Conservation (phyloP, 2,888 invertebrate species). For the Agriotes lineatus region DNA sequence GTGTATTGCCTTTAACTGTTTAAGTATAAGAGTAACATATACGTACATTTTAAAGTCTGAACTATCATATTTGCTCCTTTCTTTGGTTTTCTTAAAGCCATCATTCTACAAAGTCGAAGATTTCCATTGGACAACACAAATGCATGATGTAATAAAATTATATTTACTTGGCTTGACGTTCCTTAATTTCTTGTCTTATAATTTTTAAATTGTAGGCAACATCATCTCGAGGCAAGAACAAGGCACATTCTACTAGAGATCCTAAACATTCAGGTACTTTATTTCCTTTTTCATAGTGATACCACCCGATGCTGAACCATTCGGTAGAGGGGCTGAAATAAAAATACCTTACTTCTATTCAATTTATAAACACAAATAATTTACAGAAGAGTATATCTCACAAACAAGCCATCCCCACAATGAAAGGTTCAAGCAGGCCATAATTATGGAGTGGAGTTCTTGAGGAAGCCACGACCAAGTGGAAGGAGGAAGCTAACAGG, state of each 20-base stretch:
- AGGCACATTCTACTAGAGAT: constrained; percentile 49
- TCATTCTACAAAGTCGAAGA: constrained; percentile 45
- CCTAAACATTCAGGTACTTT: constrained; percentile 48
- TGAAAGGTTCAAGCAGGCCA: constrained; percentile 40
- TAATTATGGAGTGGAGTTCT: constrained; percentile 35
- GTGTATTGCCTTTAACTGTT: background rate
- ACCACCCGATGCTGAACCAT: constrained; percentile 51
- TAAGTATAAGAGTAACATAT: background rate
- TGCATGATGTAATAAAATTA: background rate
- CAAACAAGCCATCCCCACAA: constrained; percentile 48
- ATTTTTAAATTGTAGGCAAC: constrained; percentile 51
- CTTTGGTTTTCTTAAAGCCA: constrained; percentile 50
- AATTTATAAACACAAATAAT: constrained; percentile 24
- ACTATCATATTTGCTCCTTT: constrained; percentile 49
- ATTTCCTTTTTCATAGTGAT: constrained; percentile 38
- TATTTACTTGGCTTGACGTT: constrained; percentile 49
- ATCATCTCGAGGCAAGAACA: constrained; percentile 53
- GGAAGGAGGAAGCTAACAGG: constrained; percentile 46
- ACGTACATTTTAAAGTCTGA: constrained; percentile 55
- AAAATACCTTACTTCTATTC: background rate
- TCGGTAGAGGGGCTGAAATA: constrained; percentile 51
- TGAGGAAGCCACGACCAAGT: constrained; percentile 41
- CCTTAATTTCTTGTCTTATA: constrained; percentile 51
- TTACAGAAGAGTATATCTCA: constrained; percentile 47
- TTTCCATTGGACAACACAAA: too few species aligned